Conservation (phyloP, 2,797 vertebrate genomes). For the Gambelia wislizenii region DNA sequence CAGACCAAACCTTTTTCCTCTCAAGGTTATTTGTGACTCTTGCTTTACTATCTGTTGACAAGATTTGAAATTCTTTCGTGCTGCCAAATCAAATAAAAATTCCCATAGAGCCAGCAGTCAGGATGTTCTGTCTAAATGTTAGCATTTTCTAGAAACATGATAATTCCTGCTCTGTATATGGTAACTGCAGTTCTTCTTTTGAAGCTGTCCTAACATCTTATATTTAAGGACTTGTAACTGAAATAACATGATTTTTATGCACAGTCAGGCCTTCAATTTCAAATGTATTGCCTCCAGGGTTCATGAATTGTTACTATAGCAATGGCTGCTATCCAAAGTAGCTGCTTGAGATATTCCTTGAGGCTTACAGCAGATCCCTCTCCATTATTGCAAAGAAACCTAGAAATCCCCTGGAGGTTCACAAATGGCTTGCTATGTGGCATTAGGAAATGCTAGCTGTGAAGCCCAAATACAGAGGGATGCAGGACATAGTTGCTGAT, state of each 20-base stretch:
- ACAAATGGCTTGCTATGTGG: not conserved
- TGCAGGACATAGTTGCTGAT: not conserved
- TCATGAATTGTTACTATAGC: not conserved
- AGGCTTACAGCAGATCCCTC: not conserved
- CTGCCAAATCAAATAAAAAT: slow-evolving; percentile 12
- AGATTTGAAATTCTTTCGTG: not conserved
- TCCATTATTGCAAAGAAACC: not conserved
- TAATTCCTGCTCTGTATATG: not conserved
- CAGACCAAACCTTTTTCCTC: not conserved
- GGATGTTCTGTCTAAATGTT: not conserved
- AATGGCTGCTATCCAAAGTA: slow-evolving; percentile 1
- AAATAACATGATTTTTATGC: slow-evolving; percentile 18
- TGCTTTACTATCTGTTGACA: not conserved
- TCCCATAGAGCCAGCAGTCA: not conserved
- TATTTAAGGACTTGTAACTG: slow-evolving; percentile 11
- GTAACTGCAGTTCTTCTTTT: not conserved
- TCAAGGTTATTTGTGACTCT: not conserved
- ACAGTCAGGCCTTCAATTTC: slow-evolving; percentile 4
- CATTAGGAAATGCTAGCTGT: not conserved
- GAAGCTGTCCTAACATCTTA: slow-evolving; percentile 12
- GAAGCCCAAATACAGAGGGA: not conserved
- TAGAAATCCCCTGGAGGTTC: not conserved
- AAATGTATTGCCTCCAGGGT: not conserved
- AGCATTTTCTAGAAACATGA: slow-evolving; percentile 7
- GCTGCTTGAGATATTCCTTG: not conserved